These are phyloP conservation scores for Mixornis gularis DNA, from an alignment of 2,113 vertebrate species.

Conservation along the genomic window DNA sequence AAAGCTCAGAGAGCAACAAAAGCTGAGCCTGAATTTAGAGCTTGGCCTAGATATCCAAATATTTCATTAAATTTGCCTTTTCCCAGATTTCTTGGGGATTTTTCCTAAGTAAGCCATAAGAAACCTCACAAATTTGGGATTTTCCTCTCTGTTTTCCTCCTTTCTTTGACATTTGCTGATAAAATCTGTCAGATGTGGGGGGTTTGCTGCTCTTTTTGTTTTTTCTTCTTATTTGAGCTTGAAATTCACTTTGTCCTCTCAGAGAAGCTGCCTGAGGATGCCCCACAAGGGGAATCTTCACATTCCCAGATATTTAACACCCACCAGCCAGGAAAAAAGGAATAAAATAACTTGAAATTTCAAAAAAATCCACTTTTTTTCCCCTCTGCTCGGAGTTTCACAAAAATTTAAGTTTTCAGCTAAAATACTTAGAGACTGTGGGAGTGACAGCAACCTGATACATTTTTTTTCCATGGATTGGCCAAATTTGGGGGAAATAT, in stretches of 20 bases:
- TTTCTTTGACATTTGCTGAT: not conserved
- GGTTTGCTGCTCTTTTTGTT: not conserved
- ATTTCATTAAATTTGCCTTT: not conserved
- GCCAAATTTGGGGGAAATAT: not conserved
- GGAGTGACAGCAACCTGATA: accelerated
- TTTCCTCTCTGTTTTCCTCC: not conserved
- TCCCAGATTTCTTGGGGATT: not conserved
- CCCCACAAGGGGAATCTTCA: not conserved
- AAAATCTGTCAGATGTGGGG: not conserved
- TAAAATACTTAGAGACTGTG: not conserved
- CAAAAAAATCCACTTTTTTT: accelerated
- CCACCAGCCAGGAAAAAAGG: not conserved
- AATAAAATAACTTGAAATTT: not conserved
- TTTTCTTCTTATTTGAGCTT: not conserved
- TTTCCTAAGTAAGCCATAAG: not conserved
- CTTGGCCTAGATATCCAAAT: not conserved
- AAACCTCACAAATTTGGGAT: not conserved
- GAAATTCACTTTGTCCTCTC: not conserved
- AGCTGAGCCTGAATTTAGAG: not conserved
- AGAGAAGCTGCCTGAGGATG: not conserved
- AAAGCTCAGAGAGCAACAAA: not conserved
- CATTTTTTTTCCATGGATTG: accelerated
- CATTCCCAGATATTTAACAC: not conserved
- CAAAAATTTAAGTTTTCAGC: not conserved
- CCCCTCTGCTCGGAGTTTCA: not conserved